Evolutionary conservation across 2,113 vertebrate genomes (phyloP).

Genomic region (Pandion haliaetus): DNA sequence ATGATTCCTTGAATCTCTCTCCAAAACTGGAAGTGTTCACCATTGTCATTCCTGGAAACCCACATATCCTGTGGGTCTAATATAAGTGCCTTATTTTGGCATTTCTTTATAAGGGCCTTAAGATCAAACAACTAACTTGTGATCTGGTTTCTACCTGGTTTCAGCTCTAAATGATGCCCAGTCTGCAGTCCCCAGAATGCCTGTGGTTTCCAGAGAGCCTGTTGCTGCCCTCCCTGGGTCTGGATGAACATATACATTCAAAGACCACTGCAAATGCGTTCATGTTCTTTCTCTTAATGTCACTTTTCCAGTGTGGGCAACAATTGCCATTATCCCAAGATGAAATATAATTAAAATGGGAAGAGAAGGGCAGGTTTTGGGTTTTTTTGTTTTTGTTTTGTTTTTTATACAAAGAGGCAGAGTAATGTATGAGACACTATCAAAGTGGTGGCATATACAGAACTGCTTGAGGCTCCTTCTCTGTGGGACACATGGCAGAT

Average conservation of each 20-base stretch:
- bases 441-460: background rate
- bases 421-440: background rate
- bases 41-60: background rate
- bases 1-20: background rate
- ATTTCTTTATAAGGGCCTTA: background rate
- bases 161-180: background rate
- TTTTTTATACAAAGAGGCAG: background rate
- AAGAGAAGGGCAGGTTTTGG: background rate
- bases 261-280: background rate
- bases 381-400: rapidly evolving
- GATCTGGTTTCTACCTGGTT: background rate
- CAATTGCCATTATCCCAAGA: background rate
- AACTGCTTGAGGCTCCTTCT: background rate
- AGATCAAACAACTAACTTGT: background rate
- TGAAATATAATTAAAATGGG: background rate
- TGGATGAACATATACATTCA: background rate
- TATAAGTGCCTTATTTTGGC: background rate
- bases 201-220: background rate
- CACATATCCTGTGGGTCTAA: background rate
- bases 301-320: background rate
- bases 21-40: background rate
- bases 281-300: background rate
- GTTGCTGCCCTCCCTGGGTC: background rate
- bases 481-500: background rate
- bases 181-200: background rate